Evolutionary conservation across 2,888 invertebrate genomes (phyloP).

Genomic region (Oxyteleia sp.): DNA sequence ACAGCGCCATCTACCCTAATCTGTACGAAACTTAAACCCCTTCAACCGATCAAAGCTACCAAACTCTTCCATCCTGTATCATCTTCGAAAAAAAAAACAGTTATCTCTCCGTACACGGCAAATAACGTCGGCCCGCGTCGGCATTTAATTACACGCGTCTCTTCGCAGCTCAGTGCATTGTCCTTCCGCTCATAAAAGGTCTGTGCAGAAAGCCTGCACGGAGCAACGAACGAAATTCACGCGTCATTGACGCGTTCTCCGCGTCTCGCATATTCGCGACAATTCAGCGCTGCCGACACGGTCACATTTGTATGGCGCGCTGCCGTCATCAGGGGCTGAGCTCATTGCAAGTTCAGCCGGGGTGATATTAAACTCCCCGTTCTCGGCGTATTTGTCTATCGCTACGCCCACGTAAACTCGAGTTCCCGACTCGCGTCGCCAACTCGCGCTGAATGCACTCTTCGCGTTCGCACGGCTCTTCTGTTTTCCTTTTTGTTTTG

Average conservation of each 20-base stretch:
- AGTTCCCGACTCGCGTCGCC: conserved; percentile 40
- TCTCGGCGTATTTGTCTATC: conserved; percentile 40
- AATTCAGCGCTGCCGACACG: conserved; percentile 42
- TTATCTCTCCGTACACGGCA: conserved; percentile 1
- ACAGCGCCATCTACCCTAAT: too few relatives aligned
- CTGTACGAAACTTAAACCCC: too few relatives aligned
- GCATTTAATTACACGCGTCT: conserved; percentile 37
- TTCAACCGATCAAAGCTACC: too few relatives aligned
- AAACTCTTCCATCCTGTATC: too few relatives aligned
- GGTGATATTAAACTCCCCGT: conserved; percentile 62
- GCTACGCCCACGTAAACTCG: conserved; percentile 28
- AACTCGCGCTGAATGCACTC: conserved; percentile 44
- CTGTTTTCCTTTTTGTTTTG: conserved; percentile 21
- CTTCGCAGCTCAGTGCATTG: conserved; percentile 28
- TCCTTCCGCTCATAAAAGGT: too few relatives aligned
- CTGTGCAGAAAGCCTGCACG: too few relatives aligned
- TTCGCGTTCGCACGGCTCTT: conserved; percentile 25
- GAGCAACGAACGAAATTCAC: conserved; percentile 48
- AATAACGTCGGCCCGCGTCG: conserved; percentile 17
- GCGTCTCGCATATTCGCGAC: conserved; percentile 22
- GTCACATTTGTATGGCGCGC: conserved; percentile 37
- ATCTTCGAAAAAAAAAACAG: conserved; percentile 2
- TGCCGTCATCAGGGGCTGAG: conserved; percentile 48
- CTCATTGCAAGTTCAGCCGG: conserved; percentile 32
- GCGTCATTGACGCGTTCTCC: conserved; percentile 47